Evolutionary conservation across 2,797 vertebrate genomes (phyloP).

Genomic region (Myiothlypis chrysogaster): DNA sequence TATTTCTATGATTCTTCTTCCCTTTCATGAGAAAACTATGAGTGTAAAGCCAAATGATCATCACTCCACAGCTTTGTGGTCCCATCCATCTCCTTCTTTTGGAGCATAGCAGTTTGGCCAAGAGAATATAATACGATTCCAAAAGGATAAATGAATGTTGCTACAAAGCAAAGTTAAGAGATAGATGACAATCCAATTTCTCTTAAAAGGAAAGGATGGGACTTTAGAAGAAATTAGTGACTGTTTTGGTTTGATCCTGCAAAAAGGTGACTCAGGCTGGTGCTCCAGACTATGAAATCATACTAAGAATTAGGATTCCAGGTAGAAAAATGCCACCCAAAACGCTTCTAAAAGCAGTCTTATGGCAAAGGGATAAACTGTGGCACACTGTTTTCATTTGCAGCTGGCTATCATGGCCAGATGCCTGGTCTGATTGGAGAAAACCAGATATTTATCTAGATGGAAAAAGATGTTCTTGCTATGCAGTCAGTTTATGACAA

Average conservation of each 20-base stretch:
- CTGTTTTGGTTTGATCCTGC: neutral
- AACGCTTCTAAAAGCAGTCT: neutral
- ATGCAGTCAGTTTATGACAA: neutral
- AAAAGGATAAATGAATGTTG: neutral
- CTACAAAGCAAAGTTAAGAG: neutral
- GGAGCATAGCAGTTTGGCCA: neutral
- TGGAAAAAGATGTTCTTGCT: neutral
- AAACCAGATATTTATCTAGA: neutral
- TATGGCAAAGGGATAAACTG: neutral
- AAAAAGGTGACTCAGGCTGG: neutral
- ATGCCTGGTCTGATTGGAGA: neutral
- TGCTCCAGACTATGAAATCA: neutral
- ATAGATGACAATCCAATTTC: neutral
- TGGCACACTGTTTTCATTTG: neutral
- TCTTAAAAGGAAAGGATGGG: neutral
- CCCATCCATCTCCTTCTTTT: neutral
- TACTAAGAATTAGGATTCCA: neutral
- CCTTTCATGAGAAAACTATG: neutral
- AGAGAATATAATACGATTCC: fast-evolving
- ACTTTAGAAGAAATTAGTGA: neutral
- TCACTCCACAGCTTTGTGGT: neutral
- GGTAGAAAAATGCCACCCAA: neutral
- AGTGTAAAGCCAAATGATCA: neutral
- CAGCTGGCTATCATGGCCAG: neutral
- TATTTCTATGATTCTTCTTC: neutral